phyloP scores from a whole-genome alignment of 2,113 vertebrate species.

The Hypocryptadius cinnamomeus region DNA sequence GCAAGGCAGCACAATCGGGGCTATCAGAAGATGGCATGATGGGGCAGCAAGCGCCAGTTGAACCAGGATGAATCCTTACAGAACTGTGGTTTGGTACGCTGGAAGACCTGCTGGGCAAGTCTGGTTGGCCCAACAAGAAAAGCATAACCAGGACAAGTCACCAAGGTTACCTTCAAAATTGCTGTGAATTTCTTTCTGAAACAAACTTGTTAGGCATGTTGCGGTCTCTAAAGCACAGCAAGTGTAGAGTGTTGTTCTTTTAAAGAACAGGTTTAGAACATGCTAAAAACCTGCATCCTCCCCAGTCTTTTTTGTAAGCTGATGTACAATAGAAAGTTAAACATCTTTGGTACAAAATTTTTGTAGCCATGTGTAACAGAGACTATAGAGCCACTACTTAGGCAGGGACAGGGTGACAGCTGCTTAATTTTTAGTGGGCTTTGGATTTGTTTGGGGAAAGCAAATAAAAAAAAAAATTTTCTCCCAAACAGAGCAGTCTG shows the following conservation, averaged over 20 bases:
- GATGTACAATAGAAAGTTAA: background rate
- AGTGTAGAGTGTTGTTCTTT: background rate
- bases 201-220: background rate
- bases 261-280: background rate
- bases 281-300: background rate
- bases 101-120: background rate
- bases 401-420: background rate
- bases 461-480: background rate
- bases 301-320: background rate
- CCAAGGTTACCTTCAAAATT: background rate
- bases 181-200: background rate
- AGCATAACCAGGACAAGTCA: background rate
- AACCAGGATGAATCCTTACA: background rate
- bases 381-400: background rate
- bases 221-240: background rate
- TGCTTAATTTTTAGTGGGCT: background rate
- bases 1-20: background rate
- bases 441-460: background rate
- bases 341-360: background rate
- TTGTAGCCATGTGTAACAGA: background rate
- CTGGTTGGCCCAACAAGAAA: background rate
- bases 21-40: background rate
- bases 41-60: background rate
- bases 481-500: background rate
- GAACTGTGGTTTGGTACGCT: background rate